A percentile compares a stretch with the other conserved stretches of the same genome.
These are phyloP conservation scores for Zele albiditarsus DNA, from an alignment of 2,888 invertebrate species.

Conservation along the genomic window DNA sequence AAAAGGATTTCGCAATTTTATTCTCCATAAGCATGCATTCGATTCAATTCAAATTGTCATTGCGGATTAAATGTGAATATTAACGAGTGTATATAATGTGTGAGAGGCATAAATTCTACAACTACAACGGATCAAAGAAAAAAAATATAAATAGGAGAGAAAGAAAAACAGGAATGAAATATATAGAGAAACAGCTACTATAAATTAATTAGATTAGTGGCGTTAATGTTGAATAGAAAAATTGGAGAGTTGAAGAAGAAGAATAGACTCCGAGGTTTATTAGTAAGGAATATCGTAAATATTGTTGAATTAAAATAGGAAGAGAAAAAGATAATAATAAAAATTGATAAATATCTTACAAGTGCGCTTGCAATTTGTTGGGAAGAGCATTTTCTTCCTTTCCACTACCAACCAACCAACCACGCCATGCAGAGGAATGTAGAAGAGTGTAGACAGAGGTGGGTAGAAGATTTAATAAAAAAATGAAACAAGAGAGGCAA, in stretches of 20 bases:
- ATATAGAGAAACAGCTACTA: not conserved
- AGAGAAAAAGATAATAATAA: constrained; percentile 52
- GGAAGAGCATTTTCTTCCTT: constrained; percentile 81
- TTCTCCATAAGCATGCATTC: not conserved
- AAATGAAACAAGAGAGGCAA: constrained; percentile 71
- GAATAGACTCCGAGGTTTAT: not conserved
- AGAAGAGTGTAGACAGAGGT: constrained; percentile 73
- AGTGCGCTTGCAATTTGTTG: constrained; percentile 80
- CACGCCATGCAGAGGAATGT: constrained; percentile 78
- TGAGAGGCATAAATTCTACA: not conserved
- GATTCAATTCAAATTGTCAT: not conserved
- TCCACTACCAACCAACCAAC: constrained; percentile 76
- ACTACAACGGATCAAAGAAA: not conserved
- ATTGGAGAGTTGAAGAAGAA: not conserved
- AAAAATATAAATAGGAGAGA: not conserved
- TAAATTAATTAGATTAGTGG: not conserved
- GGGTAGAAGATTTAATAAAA: constrained; percentile 72
- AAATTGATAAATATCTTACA: constrained; percentile 76
- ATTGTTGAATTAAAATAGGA: constrained; percentile 14
- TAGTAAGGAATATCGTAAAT: not conserved
- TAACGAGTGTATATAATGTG: not conserved
- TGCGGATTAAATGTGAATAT: not conserved
- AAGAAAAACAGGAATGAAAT: not conserved
- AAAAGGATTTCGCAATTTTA: not conserved
- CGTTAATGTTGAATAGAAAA: not conserved